Base-by-base conservation (phyloP, 2,113 vertebrate genomes). In the Engraulis encrasicolus region DNA sequence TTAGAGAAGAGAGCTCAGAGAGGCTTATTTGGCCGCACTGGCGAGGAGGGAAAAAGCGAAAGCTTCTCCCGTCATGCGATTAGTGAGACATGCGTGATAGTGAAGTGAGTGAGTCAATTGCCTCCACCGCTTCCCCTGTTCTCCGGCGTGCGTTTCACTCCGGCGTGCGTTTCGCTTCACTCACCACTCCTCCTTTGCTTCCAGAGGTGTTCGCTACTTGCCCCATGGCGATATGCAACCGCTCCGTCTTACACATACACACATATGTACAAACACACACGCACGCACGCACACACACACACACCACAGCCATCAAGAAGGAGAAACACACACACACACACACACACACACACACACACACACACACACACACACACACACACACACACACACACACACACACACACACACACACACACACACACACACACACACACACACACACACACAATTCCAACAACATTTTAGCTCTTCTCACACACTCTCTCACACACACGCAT, bases 211-310 rank as follows among this genome's bases (percentile, higher is more conserved):
- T 96, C 94, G 96, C 93, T 95, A 96, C 95, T 94, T 95, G 96
- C 93, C 97, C 96, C 95, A 93, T 97, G 95, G 96, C 92, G 96
- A 99, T 96, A 96, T 95, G 96, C 92, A 97, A 95, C 91, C 95
- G 94, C 95, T 97, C 95, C 93, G 95, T 99, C 97, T 99, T 96
- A 94, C 87, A 93, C 94, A 95, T 93, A 88, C 86, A 31, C 12
- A 74, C 15, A 74, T 6, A 74, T 14, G 85, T 90, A 93, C 91
- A 96, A 88, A 96, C 92, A 95, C 93, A 93, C 91, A 94, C 88
- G n/a, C 94, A 95, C 93, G 88, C 86, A 31, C 12, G 34, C 15
- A 74, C 5, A 74, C 27, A 85, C 90, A 93, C 91, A 96, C 88
- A 96, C 92, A 95, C 93, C n/a, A n/a, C n/a, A n/a, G n/a, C n/a